Evolutionary conservation across 2,797 vertebrate species (phyloP).

Genomic region (Zalophus californianus): DNA sequence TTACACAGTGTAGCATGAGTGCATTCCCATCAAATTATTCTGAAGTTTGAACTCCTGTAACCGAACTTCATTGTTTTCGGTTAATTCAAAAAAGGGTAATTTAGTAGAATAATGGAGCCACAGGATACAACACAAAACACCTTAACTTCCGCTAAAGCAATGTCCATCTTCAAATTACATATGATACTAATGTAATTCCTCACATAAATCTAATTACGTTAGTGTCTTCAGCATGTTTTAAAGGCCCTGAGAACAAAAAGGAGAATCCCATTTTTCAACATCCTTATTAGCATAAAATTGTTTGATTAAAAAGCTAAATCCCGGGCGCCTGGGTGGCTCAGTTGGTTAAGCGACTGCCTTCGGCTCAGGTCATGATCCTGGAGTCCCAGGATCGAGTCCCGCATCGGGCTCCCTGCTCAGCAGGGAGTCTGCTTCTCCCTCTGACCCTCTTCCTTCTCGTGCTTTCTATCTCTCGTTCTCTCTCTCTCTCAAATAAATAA

Average conservation of each 20-base stretch:
- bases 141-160: neutral
- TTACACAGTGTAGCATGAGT: neutral
- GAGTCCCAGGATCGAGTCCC: too few relatives aligned
- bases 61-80: neutral
- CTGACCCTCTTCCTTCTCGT: too few relatives aligned
- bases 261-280: neutral
- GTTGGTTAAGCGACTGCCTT: too few relatives aligned
- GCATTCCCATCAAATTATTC: slow-evolving; percentile 5
- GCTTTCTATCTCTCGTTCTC: too few relatives aligned
- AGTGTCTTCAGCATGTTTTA: neutral
- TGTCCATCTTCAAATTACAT: neutral
- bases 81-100: neutral
- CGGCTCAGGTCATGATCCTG: too few relatives aligned
- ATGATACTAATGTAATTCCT: neutral
- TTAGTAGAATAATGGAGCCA: neutral
- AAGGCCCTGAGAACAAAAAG: neutral
- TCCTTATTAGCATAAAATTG: neutral
- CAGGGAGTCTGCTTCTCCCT: too few relatives aligned
- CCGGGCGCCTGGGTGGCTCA: too few relatives aligned
- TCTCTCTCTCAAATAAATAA: too few relatives aligned
- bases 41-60: neutral
- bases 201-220: neutral
- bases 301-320: neutral
- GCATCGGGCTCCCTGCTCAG: too few relatives aligned
- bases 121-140: neutral